Evolutionary conservation across 1,140 invertebrate genomes (phyloP), one percentile per base, ranked within the genome.

Genomic region (Drosophila bocqueti): DNA sequence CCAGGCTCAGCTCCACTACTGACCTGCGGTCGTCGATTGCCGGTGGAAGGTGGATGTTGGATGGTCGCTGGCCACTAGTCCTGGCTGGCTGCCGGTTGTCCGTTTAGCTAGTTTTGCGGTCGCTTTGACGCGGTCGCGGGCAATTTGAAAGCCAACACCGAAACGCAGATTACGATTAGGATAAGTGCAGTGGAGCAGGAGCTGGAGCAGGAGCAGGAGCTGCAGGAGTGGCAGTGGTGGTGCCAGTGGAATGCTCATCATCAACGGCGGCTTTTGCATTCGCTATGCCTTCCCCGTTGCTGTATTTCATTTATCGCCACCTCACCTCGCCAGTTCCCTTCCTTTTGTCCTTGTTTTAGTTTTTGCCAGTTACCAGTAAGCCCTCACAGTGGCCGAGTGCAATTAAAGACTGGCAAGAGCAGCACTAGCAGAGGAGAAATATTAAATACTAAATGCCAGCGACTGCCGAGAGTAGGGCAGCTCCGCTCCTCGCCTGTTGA

Each of bases 31-130:
- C 61, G 64, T 50, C 78, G 66, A 59, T 52, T 60, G 61, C 40
- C 65, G 29, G 49, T 47, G 6, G 64, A 36, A 11, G 4, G 36
- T 38, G 36, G 34, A 36, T 4, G 34, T 10, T 31, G 9, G 31
- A 29, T 21, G 26, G 15, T 34, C 18, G 29, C 36, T 29, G 34
- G 31, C 29, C 31, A 40, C 54, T 57, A 26, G 54, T 40, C 54
- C 54, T 24, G 54, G 13, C 43, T 58, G 67, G 45, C 43, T 38
- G 34, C 13, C 38, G 69, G 69, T 43, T 50, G 67, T 29, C 67
- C 61, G 64, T 89, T 83, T 77, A 89, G 83, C 83, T 89, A 83
- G 84, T 87, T 87, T 84, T 84, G 84, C 34, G 83, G 83, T 81
- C 68, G 45, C 84, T 87, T 89, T 87, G 81, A 77, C 76, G 84